Evolutionary conservation across 2,888 invertebrate genomes (phyloP), one percentile per base, ranked within the genome.

Genomic region (Lepidonotus clava): DNA sequence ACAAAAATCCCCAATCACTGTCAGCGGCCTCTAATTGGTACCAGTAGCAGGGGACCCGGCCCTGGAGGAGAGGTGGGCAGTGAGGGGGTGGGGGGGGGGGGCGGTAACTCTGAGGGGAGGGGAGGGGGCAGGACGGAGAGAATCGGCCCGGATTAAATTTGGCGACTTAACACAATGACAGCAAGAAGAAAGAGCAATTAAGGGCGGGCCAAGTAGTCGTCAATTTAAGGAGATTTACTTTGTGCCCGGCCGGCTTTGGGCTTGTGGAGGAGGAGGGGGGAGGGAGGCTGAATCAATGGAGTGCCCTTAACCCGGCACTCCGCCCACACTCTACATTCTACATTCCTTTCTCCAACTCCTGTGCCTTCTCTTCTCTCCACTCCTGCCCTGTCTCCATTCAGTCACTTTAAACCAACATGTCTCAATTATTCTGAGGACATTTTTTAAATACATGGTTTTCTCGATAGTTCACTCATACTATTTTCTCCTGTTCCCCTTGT

Each of bases 171-270:
- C 76, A 76, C 76, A 76, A 76, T 76, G 76, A 76, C 76, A 76
- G 76, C 6, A 76, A 76, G 76, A 76, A 76, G 76, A 76, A 76
- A 76, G 76, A 76, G 76, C 76, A 76, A 76, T 76, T 76, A 76
- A 38, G 76, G 40, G n/a, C n/a, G 21, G 76, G 38, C 34, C 76
- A 34, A 76, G 76, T 28, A 76, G 36, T 76, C 38, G 76, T 76
- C 76, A 76, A 76, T 76, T 76, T 76, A 76, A 76, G 76, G 34
- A 76, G 76, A 76, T 76, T 76, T 76, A 76, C 76, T 76, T 76
- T 76, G 76, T 76, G 40, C 36, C n/a, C n/a, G n/a, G n/a, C n/a
- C n/a, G n/a, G n/a, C n/a, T n/a, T n/a, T n/a, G n/a, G n/a, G n/a
- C n/a, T n/a, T n/a, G n/a, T n/a, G n/a, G n/a, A n/a, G n/a, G n/a